Conservation (phyloP, 2,797 vertebrate species). For the Cuniculus paca region DNA sequence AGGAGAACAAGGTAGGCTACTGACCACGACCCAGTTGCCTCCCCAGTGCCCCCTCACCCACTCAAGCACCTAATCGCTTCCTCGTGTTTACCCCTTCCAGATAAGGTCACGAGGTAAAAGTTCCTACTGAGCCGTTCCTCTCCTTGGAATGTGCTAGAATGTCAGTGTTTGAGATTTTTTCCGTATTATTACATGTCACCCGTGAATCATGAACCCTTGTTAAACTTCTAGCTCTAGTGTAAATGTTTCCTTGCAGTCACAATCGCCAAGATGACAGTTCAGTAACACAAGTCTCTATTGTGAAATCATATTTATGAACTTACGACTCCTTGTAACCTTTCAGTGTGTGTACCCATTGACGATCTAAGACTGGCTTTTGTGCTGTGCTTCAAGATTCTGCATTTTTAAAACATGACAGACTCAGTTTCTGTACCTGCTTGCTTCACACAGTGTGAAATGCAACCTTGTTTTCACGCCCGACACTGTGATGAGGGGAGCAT, state of each 20-base stretch:
- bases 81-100: constrained; percentile 30
- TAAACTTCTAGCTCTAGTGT: constrained; percentile 78
- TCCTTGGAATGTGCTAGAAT: constrained; percentile 71
- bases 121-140: constrained; percentile 63
- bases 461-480: constrained; percentile 24
- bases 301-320: constrained; percentile 70
- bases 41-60: not conserved
- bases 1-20: not conserved
- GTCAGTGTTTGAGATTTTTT: constrained; percentile 80
- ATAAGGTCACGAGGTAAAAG: constrained; percentile 65
- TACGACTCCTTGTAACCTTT: constrained; percentile 78
- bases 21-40: not conserved
- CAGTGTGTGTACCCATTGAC: constrained; percentile 53
- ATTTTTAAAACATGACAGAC: constrained; percentile 77
- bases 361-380: constrained; percentile 47
- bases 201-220: constrained; percentile 71
- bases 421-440: constrained; percentile 44
- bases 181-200: constrained; percentile 67
- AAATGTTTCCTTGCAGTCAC: constrained; percentile 81
- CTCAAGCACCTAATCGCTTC: constrained; percentile 43
- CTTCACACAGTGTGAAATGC: constrained; percentile 8
- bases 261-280: constrained; percentile 54
- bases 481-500: not conserved
- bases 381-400: constrained; percentile 54
- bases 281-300: constrained; percentile 74